phyloP scores from a whole-genome alignment of 2,113 vertebrate genomes.

The Rissa tridactyla region DNA sequence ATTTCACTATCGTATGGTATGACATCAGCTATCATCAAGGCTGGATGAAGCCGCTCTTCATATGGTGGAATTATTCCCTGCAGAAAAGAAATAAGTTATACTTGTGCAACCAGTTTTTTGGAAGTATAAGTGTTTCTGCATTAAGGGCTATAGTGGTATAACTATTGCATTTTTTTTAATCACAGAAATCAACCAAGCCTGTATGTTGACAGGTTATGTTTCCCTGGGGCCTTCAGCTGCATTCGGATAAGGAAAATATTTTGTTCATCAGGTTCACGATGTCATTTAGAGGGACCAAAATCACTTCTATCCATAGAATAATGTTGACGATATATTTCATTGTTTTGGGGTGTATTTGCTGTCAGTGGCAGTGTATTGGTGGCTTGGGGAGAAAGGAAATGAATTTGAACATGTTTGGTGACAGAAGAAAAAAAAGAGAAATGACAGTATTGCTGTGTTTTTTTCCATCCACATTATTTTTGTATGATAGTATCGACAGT shows the following conservation, averaged over 20 bases:
- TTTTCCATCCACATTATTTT: not conserved
- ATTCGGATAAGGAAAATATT: not conserved
- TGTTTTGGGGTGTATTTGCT: not conserved
- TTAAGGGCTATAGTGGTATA: not conserved
- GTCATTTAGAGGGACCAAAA: not conserved
- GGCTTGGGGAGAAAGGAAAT: not conserved
- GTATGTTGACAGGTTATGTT: not conserved
- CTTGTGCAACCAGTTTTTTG: not conserved
- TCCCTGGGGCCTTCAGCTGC: not conserved
- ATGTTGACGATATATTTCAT: not conserved
- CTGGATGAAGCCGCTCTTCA: not conserved
- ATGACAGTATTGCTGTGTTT: not conserved
- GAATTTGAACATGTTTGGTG: not conserved
- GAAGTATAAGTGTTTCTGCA: not conserved
- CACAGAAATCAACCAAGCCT: not conserved
- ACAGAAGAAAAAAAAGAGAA: not conserved
- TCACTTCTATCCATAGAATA: not conserved
- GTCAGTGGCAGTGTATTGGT: not conserved
- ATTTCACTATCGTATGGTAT: not conserved
- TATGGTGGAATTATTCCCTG: not conserved
- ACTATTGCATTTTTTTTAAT: not conserved
- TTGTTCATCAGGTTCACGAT: not conserved
- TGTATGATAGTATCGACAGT: not conserved
- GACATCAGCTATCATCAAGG: not conserved
- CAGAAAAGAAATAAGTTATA: not conserved